Evolutionary conservation across 2,797 vertebrate species (phyloP).

Genomic region (Phrynocephalus vlangalii): DNA sequence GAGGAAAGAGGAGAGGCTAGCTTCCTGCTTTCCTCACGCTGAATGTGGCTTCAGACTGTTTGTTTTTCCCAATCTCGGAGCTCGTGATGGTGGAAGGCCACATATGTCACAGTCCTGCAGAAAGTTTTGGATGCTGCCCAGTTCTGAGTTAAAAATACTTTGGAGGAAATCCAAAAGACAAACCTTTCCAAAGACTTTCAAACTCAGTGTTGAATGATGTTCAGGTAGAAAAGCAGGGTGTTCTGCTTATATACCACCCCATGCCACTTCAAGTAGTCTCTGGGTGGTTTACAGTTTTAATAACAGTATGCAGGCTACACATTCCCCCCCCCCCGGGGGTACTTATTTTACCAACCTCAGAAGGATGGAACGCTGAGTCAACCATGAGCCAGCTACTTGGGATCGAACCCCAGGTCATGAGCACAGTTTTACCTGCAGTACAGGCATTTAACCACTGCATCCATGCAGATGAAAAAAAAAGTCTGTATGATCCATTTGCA

Average conservation of each 20-base stretch:
- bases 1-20: neutral
- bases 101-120: neutral
- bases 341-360: no score
- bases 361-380: no score
- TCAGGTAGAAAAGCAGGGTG: neutral
- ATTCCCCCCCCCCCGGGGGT: no score
- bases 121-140: neutral
- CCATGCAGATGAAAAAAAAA: constrained; percentile 2
- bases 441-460: no score
- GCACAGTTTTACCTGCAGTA: no score
- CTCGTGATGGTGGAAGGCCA: neutral
- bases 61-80: no score
- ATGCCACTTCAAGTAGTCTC: no score
- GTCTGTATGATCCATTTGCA: neutral
- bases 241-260: no score
- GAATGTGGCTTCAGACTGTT: neutral
- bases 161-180: constrained; percentile 8
- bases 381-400: no score
- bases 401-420: no score
- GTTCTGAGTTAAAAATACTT: neutral
- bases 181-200: neutral
- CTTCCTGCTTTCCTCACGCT: neutral
- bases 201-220: neutral
- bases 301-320: no score
- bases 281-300: no score